Percentiles rank a stretch among this genome's conserved stretches.
These are phyloP conservation scores for Ips nitidus DNA, from an alignment of 1,140 invertebrate species.

Conservation along the genomic window DNA sequence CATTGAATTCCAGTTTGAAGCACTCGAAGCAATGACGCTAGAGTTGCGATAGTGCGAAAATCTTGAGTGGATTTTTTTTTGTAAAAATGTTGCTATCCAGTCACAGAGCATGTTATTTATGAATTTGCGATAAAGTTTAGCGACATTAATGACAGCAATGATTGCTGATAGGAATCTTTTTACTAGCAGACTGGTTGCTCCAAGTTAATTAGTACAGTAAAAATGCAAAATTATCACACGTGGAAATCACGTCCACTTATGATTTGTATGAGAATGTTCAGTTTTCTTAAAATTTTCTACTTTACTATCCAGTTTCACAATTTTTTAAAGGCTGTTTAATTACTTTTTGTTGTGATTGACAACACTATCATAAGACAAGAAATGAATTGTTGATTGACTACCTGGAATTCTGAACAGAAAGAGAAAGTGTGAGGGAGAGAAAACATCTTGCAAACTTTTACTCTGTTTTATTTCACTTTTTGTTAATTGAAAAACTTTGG, in stretches of 20 bases:
- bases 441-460: neutral
- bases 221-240: too few species aligned
- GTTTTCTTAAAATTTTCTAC: neutral
- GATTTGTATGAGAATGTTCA: neutral
- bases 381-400: neutral
- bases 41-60: too few species aligned
- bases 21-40: too few species aligned
- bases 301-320: neutral
- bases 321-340: neutral
- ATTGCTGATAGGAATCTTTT: too few species aligned
- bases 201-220: too few species aligned
- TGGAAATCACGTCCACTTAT: neutral
- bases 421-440: neutral
- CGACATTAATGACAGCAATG: too few species aligned
- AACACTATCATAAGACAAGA: neutral
- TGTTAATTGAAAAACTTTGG: neutral
- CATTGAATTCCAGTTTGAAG: too few species aligned
- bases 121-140: too few species aligned
- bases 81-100: too few species aligned
- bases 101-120: too few species aligned
- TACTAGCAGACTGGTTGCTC: too few species aligned
- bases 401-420: neutral
- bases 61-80: too few species aligned
- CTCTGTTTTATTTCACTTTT: neutral
- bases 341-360: neutral